Evolutionary conservation across 2,888 invertebrate genomes (phyloP).

Genomic region (Cinara cedri): DNA sequence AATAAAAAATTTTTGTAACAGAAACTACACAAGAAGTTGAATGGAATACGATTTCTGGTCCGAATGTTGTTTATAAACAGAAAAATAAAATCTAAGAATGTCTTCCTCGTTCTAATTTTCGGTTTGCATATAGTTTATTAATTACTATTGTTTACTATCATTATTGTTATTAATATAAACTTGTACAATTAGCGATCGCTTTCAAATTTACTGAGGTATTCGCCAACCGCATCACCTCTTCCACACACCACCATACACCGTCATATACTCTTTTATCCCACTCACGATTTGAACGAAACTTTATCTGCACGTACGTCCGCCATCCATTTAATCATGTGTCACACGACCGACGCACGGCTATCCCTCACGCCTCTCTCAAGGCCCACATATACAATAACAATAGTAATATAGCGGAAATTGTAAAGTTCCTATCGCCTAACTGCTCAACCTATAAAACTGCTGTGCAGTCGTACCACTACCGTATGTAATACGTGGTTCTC

Average conservation of each 20-base stretch:
- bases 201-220: neutral
- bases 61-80: too few relatives aligned
- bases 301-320: conserved; percentile 20
- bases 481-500: too few relatives aligned
- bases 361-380: neutral
- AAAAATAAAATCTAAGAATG: too few relatives aligned
- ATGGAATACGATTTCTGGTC: too few relatives aligned
- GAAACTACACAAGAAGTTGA: too few relatives aligned
- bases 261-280: too few relatives aligned
- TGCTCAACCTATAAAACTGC: too few relatives aligned
- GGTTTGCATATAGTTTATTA: too few relatives aligned
- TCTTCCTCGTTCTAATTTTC: neutral
- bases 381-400: too few relatives aligned
- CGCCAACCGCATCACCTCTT: neutral
- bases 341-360: neutral
- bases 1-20: too few relatives aligned
- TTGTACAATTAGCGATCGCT: neutral
- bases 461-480: too few relatives aligned
- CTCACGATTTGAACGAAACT: conserved; percentile 6
- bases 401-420: too few relatives aligned
- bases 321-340: conserved; percentile 26
- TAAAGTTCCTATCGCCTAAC: neutral
- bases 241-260: neutral
- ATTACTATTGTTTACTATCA: neutral
- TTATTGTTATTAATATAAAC: neutral